Base-by-base conservation (phyloP, 2,888 invertebrate genomes). In the Sinotaia quadrata region DNA sequence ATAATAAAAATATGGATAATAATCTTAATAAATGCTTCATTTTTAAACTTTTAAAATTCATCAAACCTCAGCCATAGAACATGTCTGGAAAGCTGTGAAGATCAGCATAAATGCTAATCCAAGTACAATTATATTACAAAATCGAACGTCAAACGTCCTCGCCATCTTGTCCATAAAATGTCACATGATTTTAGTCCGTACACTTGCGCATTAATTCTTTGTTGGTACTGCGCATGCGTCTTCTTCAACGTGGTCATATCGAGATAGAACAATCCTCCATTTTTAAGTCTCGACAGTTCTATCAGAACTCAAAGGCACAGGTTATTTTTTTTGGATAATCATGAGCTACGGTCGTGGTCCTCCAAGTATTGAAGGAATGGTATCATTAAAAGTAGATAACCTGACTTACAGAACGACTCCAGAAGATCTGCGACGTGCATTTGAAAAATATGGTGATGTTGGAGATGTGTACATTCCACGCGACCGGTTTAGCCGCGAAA, bases 391-490 rank as follows among this genome's bases (percentile, higher is more conserved):
- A 91, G 98, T 98, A 75, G 98, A 98, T 89, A 98, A 98, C 91
- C 91, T 99, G 82, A 98, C 98, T 58, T 98, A 98, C 89, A 93
- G 98, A 78, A 99, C 98, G 58, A 97, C 97, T 66, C 96, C 96
- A 65, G 97, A 98, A 87, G 98, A 98, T 91, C 91, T 99, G 82
- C 92, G 97, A 57, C 72, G 86, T 69, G 80, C 81, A 2, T 88
- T 88, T 69, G 88, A 97, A 88, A 93, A 97, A 89, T 98, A 97
- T 89, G 99, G 99, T 58, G 98, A 99, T 89, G 97, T 99, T 72
- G 98, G 98, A 59, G 98, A 99, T 90, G 97, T 99, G 88, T 98
- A 98, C 90, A 98, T 99, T 88, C 99, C 99, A n/a, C 91, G 97
- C 81, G 98, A 99, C 89, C 92, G 98, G 68, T 92, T 92, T 88